Evolutionary conservation across 2,888 invertebrate genomes (phyloP), one percentile per base, ranked within the genome.

Genomic region (Venusia cambrica): DNA sequence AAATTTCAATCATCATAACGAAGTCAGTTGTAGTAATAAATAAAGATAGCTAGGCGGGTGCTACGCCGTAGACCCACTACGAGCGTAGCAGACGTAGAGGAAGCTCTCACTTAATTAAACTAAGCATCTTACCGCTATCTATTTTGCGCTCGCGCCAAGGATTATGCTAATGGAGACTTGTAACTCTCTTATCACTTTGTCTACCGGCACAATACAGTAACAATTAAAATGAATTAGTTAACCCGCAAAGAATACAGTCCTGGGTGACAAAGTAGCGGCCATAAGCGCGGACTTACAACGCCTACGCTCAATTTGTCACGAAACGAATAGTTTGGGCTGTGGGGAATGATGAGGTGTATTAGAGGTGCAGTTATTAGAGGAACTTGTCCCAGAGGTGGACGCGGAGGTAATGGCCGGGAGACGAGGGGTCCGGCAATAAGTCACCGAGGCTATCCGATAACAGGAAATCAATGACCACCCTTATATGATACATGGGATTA

Each of bases 281-380:
- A 60, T 64, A 59, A 62, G 45, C 46, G 47, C 42, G 51, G 65
- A 69, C 65, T 58, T 61, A 62, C 63, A 66, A 69, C 76, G 68
- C 74, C 84, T 77, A 72, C 84, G 85, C 76, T 80, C 89, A 90
- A 90, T 90, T 90, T 89, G 89, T 77, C 78, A 70, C 70, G 72
- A 77, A 78, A 87, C 74, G 80, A 77, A 88, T 85, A 75, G 81
- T 45, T 54, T 46, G 61, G n/a, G 51, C 58, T 47, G 58, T 54
- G 55, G 60, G 63, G 64, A 77, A 70, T 69, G 65, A 76, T 77
- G 74, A 76, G 77, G 71, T 70, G 68, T 69, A 72, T 76, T 77
- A 75, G 57, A 65, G 65, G 61, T 58, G 45, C 39, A 52, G 56
- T 59, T 63, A 57, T 59, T 62, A 59, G 54, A 48, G 31, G 48